phyloP scores from a whole-genome alignment of 2,888 invertebrate genomes.

The Trichacis sp. region DNA sequence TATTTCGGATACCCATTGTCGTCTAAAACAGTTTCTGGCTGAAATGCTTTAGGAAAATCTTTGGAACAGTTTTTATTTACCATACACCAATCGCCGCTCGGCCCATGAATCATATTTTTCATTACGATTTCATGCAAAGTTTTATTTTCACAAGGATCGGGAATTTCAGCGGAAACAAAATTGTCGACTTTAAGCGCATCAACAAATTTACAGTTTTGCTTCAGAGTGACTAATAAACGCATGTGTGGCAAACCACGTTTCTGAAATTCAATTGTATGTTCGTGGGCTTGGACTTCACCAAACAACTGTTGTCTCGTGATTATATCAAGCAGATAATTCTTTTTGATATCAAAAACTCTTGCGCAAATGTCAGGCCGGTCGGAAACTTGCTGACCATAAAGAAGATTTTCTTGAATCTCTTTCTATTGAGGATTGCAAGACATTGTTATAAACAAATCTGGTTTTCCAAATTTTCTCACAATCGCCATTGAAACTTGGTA shows the following conservation, averaged over 20 bases:
- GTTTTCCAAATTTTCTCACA: too few species aligned
- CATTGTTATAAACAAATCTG: constrained; percentile 38
- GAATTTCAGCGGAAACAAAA: constrained; percentile 56
- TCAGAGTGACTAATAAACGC: constrained; percentile 9
- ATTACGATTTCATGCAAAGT: too few species aligned
- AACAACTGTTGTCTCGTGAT: constrained; percentile 27
- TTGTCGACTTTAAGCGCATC: constrained; percentile 38
- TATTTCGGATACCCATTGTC: too few species aligned
- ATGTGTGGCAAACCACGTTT: too few species aligned
- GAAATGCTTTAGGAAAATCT: too few species aligned
- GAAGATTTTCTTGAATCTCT: constrained; percentile 31
- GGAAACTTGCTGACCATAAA: constrained; percentile 17
- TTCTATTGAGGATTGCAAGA: constrained; percentile 34
- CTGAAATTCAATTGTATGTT: constrained; percentile 30
- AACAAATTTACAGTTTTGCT: constrained; percentile 35
- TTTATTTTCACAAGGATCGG: constrained; percentile 34
- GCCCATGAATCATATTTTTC: too few species aligned
- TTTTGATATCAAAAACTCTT: constrained; percentile 30
- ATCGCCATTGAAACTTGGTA: constrained; percentile 34
- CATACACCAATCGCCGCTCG: constrained; percentile 52
- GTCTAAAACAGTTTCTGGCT: background rate
- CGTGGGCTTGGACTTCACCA: constrained; percentile 24
- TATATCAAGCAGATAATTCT: constrained; percentile 19
- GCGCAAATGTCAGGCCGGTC: constrained; percentile 29
- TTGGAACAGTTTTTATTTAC: too few species aligned